Evolutionary conservation across 2,888 invertebrate species (phyloP), one percentile per base, ranked within the genome.

Genomic region (Andrena bicolor): DNA sequence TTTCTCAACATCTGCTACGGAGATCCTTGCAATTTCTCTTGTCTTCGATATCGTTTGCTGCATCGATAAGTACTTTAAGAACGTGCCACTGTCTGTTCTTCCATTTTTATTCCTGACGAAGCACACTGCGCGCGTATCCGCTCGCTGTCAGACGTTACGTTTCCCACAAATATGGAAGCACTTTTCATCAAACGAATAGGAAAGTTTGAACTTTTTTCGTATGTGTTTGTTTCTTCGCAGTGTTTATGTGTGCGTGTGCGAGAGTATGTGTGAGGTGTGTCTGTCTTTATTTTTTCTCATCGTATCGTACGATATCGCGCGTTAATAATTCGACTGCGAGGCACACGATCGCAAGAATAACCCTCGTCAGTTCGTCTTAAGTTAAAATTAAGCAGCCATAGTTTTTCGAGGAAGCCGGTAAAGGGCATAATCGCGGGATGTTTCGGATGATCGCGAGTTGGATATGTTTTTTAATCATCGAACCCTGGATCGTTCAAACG

Each of bases 291-390:
- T 56, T 26, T 26, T 56, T 30, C 0, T 10, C 20, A 10, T 20
- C 26, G 23, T 41, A 69, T 64, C 70, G 76, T 61, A 58, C 65
- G 73, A 78, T 70, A 63, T 26, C 26, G 13, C 61, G 32, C 4
- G 32, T 35, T 51, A 48, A 58, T n/a, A 51, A 69, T n/a, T 66
- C 32, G 58, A 76, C 41, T 65, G 68, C 63, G 76, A 76, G 77
- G 75, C 75, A 74, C 63, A 73, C 72, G 84, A 79, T 87, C 79
- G 68, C 81, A 76, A 63, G 74, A 56, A 79, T 65, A 51, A 75
- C 84, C 58, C 69, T 28, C 76, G 79, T 89, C 88, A 85, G 88
- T 89, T 88, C 87, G 87, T 82, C 85, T 90, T 89, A 89, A 85
- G 82, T 83, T 90, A 90, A 89, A 86, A 80, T 80, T 90, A 89